phyloP scores from a whole-genome alignment of 2,113 vertebrate genomes.

The Opisthocomus hoazin region DNA sequence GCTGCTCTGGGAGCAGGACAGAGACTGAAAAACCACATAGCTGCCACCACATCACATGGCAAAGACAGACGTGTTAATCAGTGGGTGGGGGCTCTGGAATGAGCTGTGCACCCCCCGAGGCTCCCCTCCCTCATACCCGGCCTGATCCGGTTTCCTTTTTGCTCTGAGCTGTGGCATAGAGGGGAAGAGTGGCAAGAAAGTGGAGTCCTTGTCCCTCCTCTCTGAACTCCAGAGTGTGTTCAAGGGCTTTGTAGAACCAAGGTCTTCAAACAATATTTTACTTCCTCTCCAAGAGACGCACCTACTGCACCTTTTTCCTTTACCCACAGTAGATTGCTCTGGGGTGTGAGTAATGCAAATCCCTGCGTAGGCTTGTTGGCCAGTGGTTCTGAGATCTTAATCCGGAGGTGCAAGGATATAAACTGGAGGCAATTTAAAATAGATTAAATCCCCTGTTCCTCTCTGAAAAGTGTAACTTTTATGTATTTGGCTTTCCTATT shows the following conservation, averaged over 20 bases:
- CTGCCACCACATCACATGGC: background rate
- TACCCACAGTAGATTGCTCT: background rate
- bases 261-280: background rate
- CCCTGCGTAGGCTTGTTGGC: accelerated
- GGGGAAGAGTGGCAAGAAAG: background rate
- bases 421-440: background rate
- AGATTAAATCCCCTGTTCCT: background rate
- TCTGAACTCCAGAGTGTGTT: background rate
- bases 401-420: background rate
- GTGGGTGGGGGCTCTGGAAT: accelerated
- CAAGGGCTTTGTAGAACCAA: background rate
- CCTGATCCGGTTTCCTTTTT: background rate
- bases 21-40: background rate
- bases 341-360: background rate
- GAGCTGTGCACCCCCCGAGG: background rate
- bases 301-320: background rate
- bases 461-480: background rate
- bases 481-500: background rate
- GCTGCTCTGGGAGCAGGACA: background rate
- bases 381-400: background rate
- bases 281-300: background rate
- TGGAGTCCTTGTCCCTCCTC: background rate
- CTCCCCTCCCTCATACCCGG: background rate
- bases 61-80: background rate
- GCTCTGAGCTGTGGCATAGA: background rate